Percentiles rank a stretch among this genome's conserved stretches.
Evolutionary conservation across 2,888 invertebrate genomes (phyloP).

Genomic region (Ypsolopha scabrella): DNA sequence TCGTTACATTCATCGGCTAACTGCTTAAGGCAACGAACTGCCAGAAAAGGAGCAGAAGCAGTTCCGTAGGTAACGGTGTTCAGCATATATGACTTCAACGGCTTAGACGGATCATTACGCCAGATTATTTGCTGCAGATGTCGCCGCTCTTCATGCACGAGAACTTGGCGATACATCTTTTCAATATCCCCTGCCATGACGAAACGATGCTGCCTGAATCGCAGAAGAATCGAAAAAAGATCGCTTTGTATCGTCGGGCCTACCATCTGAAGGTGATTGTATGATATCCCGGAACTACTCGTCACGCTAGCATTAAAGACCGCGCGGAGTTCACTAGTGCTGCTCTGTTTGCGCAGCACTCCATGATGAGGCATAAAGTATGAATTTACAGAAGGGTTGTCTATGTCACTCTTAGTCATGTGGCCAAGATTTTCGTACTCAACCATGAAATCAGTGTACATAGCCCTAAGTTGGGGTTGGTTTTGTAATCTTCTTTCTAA

Average conservation of each 20-base stretch:
- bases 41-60: neutral
- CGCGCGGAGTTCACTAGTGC: too few relatives aligned
- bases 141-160: neutral
- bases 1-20: neutral
- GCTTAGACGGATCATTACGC: neutral
- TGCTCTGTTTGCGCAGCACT: too few relatives aligned
- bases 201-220: neutral
- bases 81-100: neutral
- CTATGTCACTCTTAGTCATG: too few relatives aligned
- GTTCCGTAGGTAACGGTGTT: slow-evolving; percentile 1
- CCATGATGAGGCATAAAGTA: too few relatives aligned
- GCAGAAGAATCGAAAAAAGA: neutral
- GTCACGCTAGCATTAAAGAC: neutral
- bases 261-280: neutral
- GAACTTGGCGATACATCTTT: slow-evolving; percentile 1
- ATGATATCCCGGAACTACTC: neutral
- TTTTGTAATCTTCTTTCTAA: too few relatives aligned
- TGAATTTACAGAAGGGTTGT: too few relatives aligned
- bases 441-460: too few relatives aligned
- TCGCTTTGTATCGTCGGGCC: neutral
- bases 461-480: too few relatives aligned
- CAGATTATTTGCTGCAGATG: neutral
- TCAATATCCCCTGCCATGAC: neutral
- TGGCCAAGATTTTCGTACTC: too few relatives aligned
- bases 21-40: neutral